These are phyloP conservation scores for Schlechtendalia chinensis DNA, from an alignment of 1,140 invertebrate species.

Conservation along the genomic window DNA sequence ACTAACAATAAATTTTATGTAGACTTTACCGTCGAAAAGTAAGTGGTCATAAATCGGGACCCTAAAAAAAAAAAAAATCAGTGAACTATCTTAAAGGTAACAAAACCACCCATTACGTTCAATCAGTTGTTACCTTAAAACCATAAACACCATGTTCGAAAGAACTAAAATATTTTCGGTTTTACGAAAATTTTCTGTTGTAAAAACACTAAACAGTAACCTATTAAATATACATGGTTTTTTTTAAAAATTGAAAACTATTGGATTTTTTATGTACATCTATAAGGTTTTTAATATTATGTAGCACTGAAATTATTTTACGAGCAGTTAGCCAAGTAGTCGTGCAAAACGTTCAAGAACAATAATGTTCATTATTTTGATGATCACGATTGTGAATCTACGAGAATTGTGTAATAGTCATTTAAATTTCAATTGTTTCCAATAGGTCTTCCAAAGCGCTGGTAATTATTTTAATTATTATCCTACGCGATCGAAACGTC, in stretches of 20 bases:
- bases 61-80: not conserved
- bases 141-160: not conserved
- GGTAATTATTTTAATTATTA: constrained; percentile 41
- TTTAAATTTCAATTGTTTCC: constrained; percentile 20
- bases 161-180: not conserved
- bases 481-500: not conserved
- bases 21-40: not conserved
- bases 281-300: not conserved
- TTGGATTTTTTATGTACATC: not conserved
- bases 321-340: constrained; percentile 10
- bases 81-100: not conserved
- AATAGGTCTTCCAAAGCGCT: not conserved
- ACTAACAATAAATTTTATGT: constrained; percentile 1
- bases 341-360: constrained; percentile 4
- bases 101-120: not conserved
- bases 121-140: not conserved
- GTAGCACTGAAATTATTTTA: not conserved
- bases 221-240: not conserved
- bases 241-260: not conserved
- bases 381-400: constrained; percentile 25
- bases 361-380: not conserved
- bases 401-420: not conserved
- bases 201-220: not conserved
- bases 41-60: not conserved
- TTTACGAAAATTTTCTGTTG: not conserved